Evolutionary conservation across 2,888 invertebrate species (phyloP).

Genomic region (Epistrophe grossulariae): DNA sequence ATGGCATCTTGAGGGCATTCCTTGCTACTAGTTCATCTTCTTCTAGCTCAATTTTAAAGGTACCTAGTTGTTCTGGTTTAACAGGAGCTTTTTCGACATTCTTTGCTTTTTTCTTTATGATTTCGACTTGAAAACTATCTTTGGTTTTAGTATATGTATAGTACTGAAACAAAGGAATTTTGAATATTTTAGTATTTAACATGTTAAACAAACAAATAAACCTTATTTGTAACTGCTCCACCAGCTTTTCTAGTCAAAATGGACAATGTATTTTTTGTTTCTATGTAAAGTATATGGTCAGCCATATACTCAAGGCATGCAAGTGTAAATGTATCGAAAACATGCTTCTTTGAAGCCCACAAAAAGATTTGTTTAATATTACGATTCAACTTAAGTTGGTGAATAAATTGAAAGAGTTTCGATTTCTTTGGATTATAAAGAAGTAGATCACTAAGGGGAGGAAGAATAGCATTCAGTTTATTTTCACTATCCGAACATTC

Average conservation of each 20-base stretch:
- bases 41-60: constrained; percentile 83
- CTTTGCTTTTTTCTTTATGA: constrained; percentile 54
- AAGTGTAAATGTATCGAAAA: constrained; percentile 79
- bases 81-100: constrained; percentile 39
- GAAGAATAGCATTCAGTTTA: constrained; percentile 79
- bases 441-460: constrained; percentile 80
- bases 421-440: constrained; percentile 78
- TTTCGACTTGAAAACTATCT: constrained; percentile 79
- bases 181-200: background rate
- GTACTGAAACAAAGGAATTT: constrained; percentile 65
- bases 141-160: constrained; percentile 79
- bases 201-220: constrained; percentile 20
- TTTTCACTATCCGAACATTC: constrained; percentile 73
- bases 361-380: constrained; percentile 80
- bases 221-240: constrained; percentile 80
- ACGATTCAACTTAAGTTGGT: constrained; percentile 78
- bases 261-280: constrained; percentile 78
- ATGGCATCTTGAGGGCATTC: constrained; percentile 83
- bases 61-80: constrained; percentile 77
- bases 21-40: constrained; percentile 83
- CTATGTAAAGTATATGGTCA: constrained; percentile 80
- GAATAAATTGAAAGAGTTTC: constrained; percentile 79
- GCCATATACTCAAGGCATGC: constrained; percentile 82
- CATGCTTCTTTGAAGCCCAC: constrained; percentile 80
- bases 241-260: constrained; percentile 80